A percentile compares a stretch with the other conserved stretches of the same genome.
Conservation (phyloP, 1,140 invertebrate genomes). For the Berghia stephanieae region DNA sequence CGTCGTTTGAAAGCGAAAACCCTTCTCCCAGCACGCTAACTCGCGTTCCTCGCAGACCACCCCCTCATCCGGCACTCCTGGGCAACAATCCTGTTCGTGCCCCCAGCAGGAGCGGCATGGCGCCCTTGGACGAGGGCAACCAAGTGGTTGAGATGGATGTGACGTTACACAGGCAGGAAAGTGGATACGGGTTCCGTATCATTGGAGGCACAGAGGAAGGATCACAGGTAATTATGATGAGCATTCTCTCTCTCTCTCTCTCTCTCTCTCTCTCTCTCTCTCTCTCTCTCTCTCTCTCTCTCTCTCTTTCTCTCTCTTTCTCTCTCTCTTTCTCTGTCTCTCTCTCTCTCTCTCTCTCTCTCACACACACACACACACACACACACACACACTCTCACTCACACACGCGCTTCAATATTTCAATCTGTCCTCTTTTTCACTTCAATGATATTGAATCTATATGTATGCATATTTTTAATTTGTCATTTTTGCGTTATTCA, state of each 20-base stretch:
- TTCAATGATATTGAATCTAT: neutral
- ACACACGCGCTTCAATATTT: neutral
- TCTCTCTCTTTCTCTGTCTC: conserved; percentile 25
- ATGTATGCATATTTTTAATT: neutral
- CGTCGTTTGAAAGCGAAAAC: conserved; percentile 74
- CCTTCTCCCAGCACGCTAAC: conserved; percentile 58
- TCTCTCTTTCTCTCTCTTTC: conserved; percentile 14
- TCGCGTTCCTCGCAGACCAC: conserved; percentile 45
- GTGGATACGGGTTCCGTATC: conserved; percentile 96
- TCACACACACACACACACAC: neutral
- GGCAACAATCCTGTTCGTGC: conserved; percentile 38
- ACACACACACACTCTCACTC: neutral
- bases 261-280: neutral
- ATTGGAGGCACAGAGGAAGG: conserved; percentile 98
- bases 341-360: conserved; percentile 11
- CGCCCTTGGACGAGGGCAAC: conserved; percentile 37
- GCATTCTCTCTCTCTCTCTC: neutral
- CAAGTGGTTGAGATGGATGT: conserved; percentile 82
- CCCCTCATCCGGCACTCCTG: conserved; percentile 24
- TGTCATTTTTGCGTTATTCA: no score
- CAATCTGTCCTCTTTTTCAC: no score
- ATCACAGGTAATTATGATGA: conserved; percentile 78
- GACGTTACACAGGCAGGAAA: conserved; percentile 81
- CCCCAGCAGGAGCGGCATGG: conserved; percentile 32
- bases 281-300: neutral